Percentiles rank a stretch among this genome's conserved stretches.
phyloP scores from a whole-genome alignment of 2,113 vertebrate genomes.

The Agelaius tricolor region DNA sequence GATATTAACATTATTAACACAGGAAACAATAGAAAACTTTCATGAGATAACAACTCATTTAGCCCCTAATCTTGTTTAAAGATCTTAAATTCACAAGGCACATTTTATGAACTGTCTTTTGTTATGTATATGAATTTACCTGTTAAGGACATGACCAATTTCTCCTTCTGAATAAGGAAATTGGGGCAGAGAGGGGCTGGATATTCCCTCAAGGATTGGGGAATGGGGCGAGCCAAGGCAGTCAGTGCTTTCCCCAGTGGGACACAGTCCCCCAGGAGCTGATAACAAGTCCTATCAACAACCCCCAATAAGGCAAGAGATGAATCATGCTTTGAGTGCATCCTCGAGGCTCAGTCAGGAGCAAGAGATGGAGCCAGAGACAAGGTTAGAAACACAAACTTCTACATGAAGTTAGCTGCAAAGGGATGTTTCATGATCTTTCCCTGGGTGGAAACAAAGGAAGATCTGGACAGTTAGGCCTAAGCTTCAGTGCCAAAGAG shows the following conservation, averaged over 20 bases:
- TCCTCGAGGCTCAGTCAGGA: neutral
- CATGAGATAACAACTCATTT: neutral
- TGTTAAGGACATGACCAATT: fast-evolving
- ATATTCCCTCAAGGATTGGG: neutral
- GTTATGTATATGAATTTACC: fast-evolving
- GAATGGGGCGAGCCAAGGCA: neutral
- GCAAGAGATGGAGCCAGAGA: neutral
- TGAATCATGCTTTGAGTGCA: neutral
- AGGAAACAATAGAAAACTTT: neutral
- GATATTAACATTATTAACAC: neutral
- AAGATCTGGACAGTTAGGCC: neutral
- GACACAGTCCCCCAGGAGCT: neutral
- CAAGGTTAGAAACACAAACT: neutral
- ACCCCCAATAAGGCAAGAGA: neutral
- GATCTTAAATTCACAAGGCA: neutral
- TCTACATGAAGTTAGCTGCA: neutral
- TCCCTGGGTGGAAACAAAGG: neutral
- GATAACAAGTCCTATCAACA: neutral
- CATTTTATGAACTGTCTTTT: neutral
- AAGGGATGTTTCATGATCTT: neutral
- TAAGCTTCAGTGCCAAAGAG: neutral
- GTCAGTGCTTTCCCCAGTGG: neutral
- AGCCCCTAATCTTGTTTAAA: neutral
- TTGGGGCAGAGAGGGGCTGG: neutral
- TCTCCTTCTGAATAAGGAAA: neutral